Evolutionary conservation across 2,888 invertebrate genomes (phyloP), one percentile per base, ranked within the genome.

Genomic region (Microctonus brassicae): DNA sequence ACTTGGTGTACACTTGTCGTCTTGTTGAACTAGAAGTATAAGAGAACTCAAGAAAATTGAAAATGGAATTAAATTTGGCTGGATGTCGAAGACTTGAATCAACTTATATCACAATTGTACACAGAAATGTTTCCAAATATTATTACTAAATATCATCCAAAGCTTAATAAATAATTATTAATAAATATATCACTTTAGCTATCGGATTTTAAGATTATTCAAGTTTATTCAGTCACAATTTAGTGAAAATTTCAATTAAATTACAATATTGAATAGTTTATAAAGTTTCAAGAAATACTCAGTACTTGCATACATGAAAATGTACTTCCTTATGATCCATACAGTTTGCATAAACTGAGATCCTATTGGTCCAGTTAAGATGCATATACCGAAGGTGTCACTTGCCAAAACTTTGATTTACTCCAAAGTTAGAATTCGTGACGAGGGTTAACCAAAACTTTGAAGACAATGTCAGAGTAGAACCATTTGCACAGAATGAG

Each of bases 41-140:
- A 82, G 78, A 79, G 77, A 81, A 80, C 82, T 82, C 80, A 81
- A 77, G 80, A 80, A 83, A 83, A 83, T 83, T 83, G 82, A 83
- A 83, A 81, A 82, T 82, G 80, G 82, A 81, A 83, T 83, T 83
- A 81, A 82, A 83, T 83, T 81, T 80, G 76, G 6, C 58, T 58
- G 34, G 58, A 3, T 58, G 58, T 29, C 29, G 3, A 29, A 3
- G 7, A 7, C 29, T 29, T 29, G 4, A 29, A 29, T 5, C 29
- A 7, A 29, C 29, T 29, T 29, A 5, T 29, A 7, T 29, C 29
- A 29, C 4, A 29, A 29, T 29, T 29, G 29, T 29, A n/a, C 29
- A 7, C 7, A 7, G 7, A 5, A 5, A 29, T 7, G 7, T 29
- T 29, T 7, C 3, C 29, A 29, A 7, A 29, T 29, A 29, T 29